Evolutionary conservation across 2,888 invertebrate genomes (phyloP).

Genomic region (Lamellibrachia columna): DNA sequence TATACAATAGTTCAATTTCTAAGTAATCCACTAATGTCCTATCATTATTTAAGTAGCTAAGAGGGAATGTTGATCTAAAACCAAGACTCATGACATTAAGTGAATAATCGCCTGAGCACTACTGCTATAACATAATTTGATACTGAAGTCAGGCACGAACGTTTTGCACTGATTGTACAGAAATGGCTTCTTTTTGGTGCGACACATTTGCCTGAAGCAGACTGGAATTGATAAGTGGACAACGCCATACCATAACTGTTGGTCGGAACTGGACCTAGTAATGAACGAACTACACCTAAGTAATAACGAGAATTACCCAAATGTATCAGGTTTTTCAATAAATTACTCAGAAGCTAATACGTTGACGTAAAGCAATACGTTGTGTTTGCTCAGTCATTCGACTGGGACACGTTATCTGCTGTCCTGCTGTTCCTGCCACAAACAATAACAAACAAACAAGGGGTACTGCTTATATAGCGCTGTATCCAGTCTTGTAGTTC

Average conservation of each 20-base stretch:
- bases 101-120: neutral
- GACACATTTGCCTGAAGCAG: neutral
- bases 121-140: neutral
- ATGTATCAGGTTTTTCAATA: too few species aligned
- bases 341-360: too few species aligned
- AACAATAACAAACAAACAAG: too few species aligned
- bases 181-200: neutral
- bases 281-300: too few species aligned
- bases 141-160: neutral
- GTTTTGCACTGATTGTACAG: neutral
- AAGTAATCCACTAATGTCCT: neutral
- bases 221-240: neutral
- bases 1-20: neutral
- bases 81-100: neutral
- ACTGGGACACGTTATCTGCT: too few species aligned
- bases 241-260: neutral
- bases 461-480: too few species aligned
- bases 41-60: neutral
- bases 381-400: too few species aligned
- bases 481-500: too few species aligned
- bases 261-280: too few species aligned
- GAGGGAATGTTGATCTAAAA: neutral
- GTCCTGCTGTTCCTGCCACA: too few species aligned
- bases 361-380: too few species aligned
- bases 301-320: too few species aligned